Conservation (phyloP, 2,797 vertebrate species). For the Astyanax mexicanus region DNA sequence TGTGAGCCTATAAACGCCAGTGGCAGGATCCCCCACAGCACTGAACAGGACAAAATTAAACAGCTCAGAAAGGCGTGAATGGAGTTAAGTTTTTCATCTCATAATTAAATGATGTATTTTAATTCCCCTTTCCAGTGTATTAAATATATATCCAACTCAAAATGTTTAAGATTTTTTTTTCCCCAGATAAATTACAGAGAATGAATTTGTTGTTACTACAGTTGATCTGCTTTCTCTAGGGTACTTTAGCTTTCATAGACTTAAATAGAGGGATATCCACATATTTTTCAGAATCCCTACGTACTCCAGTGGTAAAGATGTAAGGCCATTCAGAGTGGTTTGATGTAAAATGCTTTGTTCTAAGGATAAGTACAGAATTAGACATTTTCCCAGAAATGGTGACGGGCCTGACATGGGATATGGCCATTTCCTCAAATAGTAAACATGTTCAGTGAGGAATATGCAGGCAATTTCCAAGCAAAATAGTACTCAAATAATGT, state of each 20-base stretch:
- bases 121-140: slow-evolving; percentile 5
- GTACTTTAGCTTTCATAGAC: neutral
- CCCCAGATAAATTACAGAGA: neutral
- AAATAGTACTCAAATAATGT: too few species aligned
- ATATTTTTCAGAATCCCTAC: too few species aligned
- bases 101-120: slow-evolving; percentile 21
- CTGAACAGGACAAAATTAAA: neutral
- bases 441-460: too few species aligned
- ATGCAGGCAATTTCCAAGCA: too few species aligned
- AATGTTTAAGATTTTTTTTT: slow-evolving; percentile 7
- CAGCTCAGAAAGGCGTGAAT: neutral
- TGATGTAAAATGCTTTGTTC: too few species aligned
- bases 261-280: neutral
- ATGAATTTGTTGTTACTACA: neutral
- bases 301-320: too few species aligned
- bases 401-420: too few species aligned
- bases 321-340: too few species aligned
- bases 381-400: too few species aligned
- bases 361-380: too few species aligned
- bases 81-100: slow-evolving; percentile 14
- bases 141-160: slow-evolving; percentile 1
- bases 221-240: neutral
- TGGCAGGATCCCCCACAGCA: neutral
- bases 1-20: neutral
- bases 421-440: too few species aligned